Evolutionary conservation across 2,113 vertebrate species (phyloP).

Genomic region (Pygathrix nemaeus): DNA sequence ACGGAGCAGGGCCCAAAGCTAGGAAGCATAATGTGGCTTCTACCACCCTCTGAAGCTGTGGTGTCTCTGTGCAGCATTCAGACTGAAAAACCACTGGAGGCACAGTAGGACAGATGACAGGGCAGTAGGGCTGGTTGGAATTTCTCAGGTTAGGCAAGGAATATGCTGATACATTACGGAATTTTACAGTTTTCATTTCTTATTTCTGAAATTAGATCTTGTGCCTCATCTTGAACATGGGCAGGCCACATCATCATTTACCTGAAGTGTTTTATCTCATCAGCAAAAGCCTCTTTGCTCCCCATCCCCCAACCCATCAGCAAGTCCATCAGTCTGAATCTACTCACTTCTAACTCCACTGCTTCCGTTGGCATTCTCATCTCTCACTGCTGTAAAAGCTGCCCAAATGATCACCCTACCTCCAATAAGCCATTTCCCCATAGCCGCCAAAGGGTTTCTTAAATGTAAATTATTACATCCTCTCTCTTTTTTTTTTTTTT

Average conservation of each 20-base stretch:
- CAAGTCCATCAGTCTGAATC: background rate
- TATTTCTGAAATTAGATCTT: constrained; percentile 9
- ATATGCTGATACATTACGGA: background rate
- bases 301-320: background rate
- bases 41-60: background rate
- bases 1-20: background rate
- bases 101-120: background rate
- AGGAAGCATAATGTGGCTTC: background rate
- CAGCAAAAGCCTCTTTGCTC: background rate
- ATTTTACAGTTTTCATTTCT: background rate
- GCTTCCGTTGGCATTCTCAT: background rate
- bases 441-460: background rate
- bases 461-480: too few relatives aligned
- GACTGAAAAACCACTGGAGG: background rate
- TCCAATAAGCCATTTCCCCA: background rate
- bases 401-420: background rate
- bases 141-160: background rate
- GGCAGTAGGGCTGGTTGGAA: background rate
- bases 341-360: background rate
- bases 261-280: background rate
- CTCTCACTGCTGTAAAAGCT: background rate
- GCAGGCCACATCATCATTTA: background rate
- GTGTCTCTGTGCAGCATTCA: background rate
- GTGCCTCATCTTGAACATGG: background rate
- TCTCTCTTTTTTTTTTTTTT: too few relatives aligned